Percentiles rank a stretch among this genome's conserved stretches.
Evolutionary conservation across 2,888 invertebrate genomes (phyloP).

Genomic region (Drosophila helvetica): DNA sequence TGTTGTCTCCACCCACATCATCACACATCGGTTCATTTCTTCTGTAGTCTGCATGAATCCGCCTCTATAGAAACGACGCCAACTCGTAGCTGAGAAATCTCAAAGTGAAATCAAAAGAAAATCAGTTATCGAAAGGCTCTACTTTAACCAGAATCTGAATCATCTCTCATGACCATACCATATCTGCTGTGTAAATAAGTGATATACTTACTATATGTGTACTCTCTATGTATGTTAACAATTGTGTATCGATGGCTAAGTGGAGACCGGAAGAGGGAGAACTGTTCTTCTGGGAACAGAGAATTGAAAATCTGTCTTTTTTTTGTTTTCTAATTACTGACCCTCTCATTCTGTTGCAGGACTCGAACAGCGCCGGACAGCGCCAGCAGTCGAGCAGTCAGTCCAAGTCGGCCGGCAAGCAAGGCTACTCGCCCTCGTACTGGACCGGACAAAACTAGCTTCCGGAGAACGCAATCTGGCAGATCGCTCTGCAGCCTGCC

Average conservation of each 20-base stretch:
- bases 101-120: conserved; percentile 1
- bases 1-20: no score
- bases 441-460: conserved; percentile 84
- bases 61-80: conserved; percentile 5
- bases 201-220: conserved; percentile 5
- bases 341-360: conserved; percentile 70
- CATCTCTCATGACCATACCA: conserved; percentile 22
- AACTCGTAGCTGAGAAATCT: background rate
- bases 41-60: conserved; percentile 32
- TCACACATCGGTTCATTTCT: conserved; percentile 13
- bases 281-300: conserved; percentile 8
- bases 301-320: background rate
- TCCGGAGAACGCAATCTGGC: conserved; percentile 75
- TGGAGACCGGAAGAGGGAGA: conserved; percentile 24
- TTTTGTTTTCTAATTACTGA: background rate
- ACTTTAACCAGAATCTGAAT: conserved; percentile 14
- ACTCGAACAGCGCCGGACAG: conserved; percentile 84
- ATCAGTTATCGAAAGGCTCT: conserved; percentile 10
- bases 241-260: conserved; percentile 33
- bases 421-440: conserved; percentile 84
- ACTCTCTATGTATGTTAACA: conserved; percentile 29
- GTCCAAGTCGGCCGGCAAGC: conserved; percentile 84
- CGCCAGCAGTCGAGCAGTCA: conserved; percentile 84
- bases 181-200: conserved; percentile 29
- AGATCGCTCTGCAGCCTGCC: conserved; percentile 59